These are phyloP conservation scores for Entomobrya proxima DNA, from an alignment of 2,888 invertebrate species.

Conservation along the genomic window DNA sequence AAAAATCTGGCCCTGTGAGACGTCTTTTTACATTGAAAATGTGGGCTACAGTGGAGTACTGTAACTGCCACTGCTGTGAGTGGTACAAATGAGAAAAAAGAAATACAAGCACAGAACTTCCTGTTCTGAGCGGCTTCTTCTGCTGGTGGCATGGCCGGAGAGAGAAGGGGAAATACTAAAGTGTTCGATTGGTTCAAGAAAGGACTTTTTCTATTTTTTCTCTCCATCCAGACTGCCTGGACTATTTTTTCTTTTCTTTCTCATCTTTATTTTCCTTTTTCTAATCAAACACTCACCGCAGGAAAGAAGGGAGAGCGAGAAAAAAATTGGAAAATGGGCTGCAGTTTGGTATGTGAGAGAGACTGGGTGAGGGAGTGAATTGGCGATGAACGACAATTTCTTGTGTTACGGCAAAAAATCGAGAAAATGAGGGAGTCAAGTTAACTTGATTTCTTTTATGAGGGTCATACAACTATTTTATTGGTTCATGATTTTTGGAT, in stretches of 20 bases:
- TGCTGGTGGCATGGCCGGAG: neutral
- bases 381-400: slow-evolving; percentile 41
- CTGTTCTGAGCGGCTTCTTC: neutral
- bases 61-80: neutral
- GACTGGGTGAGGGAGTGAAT: slow-evolving; percentile 13
- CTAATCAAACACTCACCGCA: slow-evolving; percentile 56
- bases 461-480: slow-evolving; percentile 64
- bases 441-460: slow-evolving; percentile 69
- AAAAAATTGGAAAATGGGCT: neutral
- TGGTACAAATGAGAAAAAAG: slow-evolving; percentile 12
- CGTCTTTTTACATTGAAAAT: neutral
- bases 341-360: neutral
- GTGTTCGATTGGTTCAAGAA: slow-evolving; percentile 37
- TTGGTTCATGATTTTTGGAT: slow-evolving; percentile 60
- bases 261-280: slow-evolving; percentile 53
- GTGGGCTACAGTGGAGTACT: neutral
- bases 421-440: slow-evolving; percentile 59
- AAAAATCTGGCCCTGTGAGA: neutral
- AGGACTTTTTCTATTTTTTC: slow-evolving; percentile 9
- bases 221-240: too few relatives aligned
- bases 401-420: slow-evolving; percentile 30
- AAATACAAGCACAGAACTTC: neutral
- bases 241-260: slow-evolving; percentile 23
- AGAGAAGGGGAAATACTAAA: neutral
- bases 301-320: slow-evolving; percentile 20